These are phyloP conservation scores for Boloria selene DNA, from an alignment of 2,888 invertebrate species.

Conservation along the genomic window DNA sequence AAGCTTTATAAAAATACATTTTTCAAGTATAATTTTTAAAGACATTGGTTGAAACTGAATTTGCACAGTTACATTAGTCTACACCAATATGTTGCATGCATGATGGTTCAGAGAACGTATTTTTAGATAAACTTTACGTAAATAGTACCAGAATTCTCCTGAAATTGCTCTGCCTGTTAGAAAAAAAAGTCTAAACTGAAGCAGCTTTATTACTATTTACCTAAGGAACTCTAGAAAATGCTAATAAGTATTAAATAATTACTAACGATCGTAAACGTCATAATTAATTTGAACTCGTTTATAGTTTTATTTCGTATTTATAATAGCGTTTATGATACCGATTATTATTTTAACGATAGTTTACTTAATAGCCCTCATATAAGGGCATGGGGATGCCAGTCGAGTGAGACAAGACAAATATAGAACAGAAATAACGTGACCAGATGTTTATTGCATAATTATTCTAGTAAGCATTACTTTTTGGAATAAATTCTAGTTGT, in stretches of 20 bases:
- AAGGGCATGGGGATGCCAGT: conserved; percentile 7
- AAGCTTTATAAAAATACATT: too few relatives aligned
- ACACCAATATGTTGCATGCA: too few relatives aligned
- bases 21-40: too few relatives aligned
- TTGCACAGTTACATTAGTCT: too few relatives aligned
- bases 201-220: background rate
- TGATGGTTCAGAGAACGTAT: too few relatives aligned
- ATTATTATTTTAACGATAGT: conserved; percentile 16
- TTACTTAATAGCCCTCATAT: conserved; percentile 7
- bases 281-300: conserved; percentile 6
- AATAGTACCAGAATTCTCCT: too few relatives aligned
- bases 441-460: conserved; percentile 10
- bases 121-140: too few relatives aligned
- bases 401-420: conserved; percentile 3
- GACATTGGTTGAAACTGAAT: too few relatives aligned
- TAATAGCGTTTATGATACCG: conserved; percentile 18
- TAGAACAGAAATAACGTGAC: background rate
- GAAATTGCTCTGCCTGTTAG: too few relatives aligned
- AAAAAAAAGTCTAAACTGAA: background rate
- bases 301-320: conserved; percentile 2
- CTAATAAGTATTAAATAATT: conserved; percentile 7
- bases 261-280: conserved; percentile 7
- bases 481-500: background rate
- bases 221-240: background rate
- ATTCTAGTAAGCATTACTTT: background rate